These are phyloP conservation scores for Esperia sulphurella DNA, from an alignment of 2,888 invertebrate species.

Conservation along the genomic window DNA sequence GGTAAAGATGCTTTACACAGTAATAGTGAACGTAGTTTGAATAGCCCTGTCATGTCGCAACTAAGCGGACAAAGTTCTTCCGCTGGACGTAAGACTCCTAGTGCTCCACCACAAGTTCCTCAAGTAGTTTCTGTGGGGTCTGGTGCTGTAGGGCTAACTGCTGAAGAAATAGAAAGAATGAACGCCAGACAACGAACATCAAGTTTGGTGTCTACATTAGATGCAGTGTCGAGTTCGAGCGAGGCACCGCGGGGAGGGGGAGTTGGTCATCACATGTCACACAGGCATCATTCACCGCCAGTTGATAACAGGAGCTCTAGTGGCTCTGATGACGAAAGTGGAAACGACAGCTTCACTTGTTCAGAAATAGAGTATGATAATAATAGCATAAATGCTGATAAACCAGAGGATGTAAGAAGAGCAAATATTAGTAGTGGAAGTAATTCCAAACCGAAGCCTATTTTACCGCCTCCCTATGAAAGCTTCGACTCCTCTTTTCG, in stretches of 20 bases:
- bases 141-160: constrained; percentile 90
- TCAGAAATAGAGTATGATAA: constrained; percentile 98
- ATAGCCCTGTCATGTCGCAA: constrained; percentile 95
- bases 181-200: constrained; percentile 93
- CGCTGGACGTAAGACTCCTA: constrained; percentile 86
- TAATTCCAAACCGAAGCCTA: constrained; percentile 79
- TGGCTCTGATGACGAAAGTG: constrained; percentile 92
- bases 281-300: constrained; percentile 86
- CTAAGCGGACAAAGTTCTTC: constrained; percentile 92
- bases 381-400: constrained; percentile 89
- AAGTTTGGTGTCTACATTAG: constrained; percentile 93
- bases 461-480: constrained; percentile 90
- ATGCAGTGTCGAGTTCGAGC: constrained; percentile 95
- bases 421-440: constrained; percentile 74
- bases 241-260: constrained; percentile 86
- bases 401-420: constrained; percentile 82
- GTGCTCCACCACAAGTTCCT: constrained; percentile 83
- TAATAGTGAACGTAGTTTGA: constrained; percentile 93
- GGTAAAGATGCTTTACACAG: constrained; percentile 94
- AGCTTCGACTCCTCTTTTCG: constrained; percentile 96
- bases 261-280: constrained; percentile 83
- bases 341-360: constrained; percentile 98
- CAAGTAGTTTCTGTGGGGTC: constrained; percentile 83
- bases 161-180: constrained; percentile 95
- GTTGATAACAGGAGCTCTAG: constrained; percentile 88